Evolutionary conservation across 2,888 invertebrate species (phyloP), one percentile per base, ranked within the genome.

Genomic region (Mythimna vitellina): DNA sequence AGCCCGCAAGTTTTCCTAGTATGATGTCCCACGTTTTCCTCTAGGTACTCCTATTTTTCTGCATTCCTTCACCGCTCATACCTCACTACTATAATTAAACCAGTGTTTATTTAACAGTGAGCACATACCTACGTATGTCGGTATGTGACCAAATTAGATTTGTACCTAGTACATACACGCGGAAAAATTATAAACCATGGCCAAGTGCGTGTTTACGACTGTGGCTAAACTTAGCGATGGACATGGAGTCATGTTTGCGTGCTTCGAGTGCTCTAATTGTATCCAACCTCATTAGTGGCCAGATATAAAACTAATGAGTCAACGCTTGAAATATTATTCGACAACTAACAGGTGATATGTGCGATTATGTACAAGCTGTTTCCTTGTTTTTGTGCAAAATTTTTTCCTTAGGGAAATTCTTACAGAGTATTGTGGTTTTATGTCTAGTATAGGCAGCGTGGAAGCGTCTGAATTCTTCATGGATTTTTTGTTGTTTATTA

Each of bases 71-170:
- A 80, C 56, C 66, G 63, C 38, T 61, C 78, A 77, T 81, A 77
- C 74, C 57, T 63, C 78, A 68, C 35, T 67, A 60, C 82, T 81
- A 81, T 81, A 82, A 81, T 81, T 81, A 81, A 81, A 71, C 69
- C 71, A 56, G 64, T 81, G 81, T 81, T 81, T 81, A 82, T 75
- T 75, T 82, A 78, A 71, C 68, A 70, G 71, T 81, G 68, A 65
- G 70, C 74, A 81, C 75, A 81, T 74, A 67, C 80, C 65, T 70
- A 78, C 67, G 63, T 65, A 81, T 77, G 70, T 64, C 57, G 74
- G 78, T 76, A 80, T 82, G 82, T 80, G 80, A 82, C 82, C 73
- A 82, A 82, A 82, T 80, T 82, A 82, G 76, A 82, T 76, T 67
- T 60, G 65, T 71, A 63, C 72, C 66, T 61, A 73, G 73, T 67